phyloP scores from a whole-genome alignment of 2,113 vertebrate genomes.

The Rhinopithecus roxellana region DNA sequence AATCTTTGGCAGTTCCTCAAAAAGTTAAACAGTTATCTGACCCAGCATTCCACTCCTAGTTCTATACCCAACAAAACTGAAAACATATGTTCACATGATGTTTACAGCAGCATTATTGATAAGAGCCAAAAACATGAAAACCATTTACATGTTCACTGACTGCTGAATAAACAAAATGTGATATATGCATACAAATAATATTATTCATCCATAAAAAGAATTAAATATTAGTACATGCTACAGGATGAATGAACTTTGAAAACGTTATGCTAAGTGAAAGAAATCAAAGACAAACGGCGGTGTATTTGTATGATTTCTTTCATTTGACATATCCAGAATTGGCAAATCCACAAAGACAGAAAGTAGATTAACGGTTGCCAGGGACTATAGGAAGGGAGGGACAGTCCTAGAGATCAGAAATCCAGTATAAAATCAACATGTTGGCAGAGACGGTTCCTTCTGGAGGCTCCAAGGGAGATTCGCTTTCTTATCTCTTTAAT shows the following conservation, averaged over 20 bases:
- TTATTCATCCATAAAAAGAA: not conserved
- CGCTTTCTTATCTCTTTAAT: too few relatives aligned
- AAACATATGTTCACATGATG: not conserved
- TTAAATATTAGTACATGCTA: not conserved
- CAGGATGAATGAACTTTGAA: not conserved
- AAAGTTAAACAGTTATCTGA: not conserved
- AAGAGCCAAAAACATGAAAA: not conserved
- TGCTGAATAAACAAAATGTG: not conserved
- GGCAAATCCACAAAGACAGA: not conserved
- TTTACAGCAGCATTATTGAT: not conserved
- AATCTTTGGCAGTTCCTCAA: conserved; percentile 5
- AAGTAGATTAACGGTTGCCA: not conserved
- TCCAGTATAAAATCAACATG: too few relatives aligned
- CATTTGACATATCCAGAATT: not conserved
- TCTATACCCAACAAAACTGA: not conserved
- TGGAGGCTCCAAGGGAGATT: too few relatives aligned
- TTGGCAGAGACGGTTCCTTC: too few relatives aligned
- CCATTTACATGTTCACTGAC: not conserved
- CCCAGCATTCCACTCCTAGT: not conserved
- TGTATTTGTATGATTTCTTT: not conserved
- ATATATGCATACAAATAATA: not conserved
- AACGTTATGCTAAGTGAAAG: not conserved
- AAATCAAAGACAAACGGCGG: not conserved
- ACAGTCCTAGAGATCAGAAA: too few relatives aligned
- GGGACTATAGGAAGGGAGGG: not conserved